Evolutionary conservation across 2,113 vertebrate species (phyloP), one percentile per base, ranked within the genome.

Genomic region (Varanus salvator): DNA sequence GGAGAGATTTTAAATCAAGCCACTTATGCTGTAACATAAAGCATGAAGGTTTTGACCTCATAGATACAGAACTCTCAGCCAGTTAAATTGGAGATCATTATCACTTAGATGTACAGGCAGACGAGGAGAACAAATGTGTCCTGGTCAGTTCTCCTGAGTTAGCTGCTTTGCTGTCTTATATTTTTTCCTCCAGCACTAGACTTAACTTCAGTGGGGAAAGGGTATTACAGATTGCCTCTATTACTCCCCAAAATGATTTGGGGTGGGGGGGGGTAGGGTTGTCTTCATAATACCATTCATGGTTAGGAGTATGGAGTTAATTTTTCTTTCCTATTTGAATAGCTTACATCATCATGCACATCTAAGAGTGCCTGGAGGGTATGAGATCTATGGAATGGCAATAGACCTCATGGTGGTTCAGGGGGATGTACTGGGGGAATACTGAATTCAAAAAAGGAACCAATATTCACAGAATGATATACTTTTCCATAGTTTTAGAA

Each of bases 1-100:
- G 89, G 69, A 78, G 71, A 69, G 4, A 80, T 90, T 95, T 95
- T 90, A 94, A 94, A 92, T 89, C 91, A 94, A 88, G 92, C 38
- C 75, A 86, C 93, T 90, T 29, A 91, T 92, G 75, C 12, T 54
- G 4, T 88, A 80, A 91, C 54, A 87, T 29, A 91, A 95, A 95
- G 69, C 66, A 89, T 44, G 60, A 29, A 95, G 57, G 17, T 87
- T 89, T 71, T 90, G 81, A 84, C 92, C 66, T 93, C 48, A 69
- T 81, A 48, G 34, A 74, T 57, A 34, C 9, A 50, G 14, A 15
- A 29, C 77, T 94, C 80, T 89, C 4, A 92, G 88, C 64, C 44
- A 90, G 87, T 91, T 92, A 64, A 93, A 91, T 95, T 64, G 27
- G 12, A 15, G 89, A 75, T 91, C 85, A 93, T 85, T 82, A 80